These are phyloP conservation scores for Cyclura pinguis DNA, from an alignment of 2,797 vertebrate species.

Conservation along the genomic window DNA sequence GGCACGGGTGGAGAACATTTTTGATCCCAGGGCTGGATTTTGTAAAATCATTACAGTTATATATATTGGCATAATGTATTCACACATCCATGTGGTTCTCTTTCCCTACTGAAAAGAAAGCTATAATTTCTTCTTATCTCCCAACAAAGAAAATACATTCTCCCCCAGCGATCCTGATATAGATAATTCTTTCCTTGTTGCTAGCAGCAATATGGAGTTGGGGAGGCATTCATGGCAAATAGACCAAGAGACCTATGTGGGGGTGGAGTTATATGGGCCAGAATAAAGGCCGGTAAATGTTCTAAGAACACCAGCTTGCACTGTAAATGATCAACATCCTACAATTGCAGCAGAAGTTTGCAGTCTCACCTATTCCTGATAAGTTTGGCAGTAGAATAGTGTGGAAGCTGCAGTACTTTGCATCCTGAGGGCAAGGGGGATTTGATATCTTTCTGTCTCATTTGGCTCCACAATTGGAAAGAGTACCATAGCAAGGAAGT, in stretches of 20 bases:
- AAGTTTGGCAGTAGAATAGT: background rate
- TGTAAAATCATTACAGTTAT: no score
- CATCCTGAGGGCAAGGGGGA: background rate
- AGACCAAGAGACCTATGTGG: background rate
- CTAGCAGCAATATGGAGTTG: background rate
- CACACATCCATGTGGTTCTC: background rate
- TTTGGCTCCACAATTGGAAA: background rate
- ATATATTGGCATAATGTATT: no score
- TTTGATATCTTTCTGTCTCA: background rate
- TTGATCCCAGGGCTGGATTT: no score
- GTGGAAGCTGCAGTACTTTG: background rate
- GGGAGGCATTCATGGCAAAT: background rate
- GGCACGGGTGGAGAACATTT: background rate
- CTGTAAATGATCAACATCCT: background rate
- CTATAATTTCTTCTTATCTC: no score
- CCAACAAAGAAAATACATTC: background rate
- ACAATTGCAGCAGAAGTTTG: background rate
- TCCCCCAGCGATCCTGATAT: background rate
- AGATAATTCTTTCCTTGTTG: background rate
- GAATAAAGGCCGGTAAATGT: constrained; percentile 8
- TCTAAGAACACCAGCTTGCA: fast-evolving
- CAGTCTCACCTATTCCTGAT: constrained; percentile 1
- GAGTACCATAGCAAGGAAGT: no score
- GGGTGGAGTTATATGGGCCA: background rate
- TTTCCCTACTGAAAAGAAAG: background rate